These are phyloP conservation scores for Trachelus stipa DNA, from an alignment of 2,888 invertebrate genomes.

Conservation along the genomic window DNA sequence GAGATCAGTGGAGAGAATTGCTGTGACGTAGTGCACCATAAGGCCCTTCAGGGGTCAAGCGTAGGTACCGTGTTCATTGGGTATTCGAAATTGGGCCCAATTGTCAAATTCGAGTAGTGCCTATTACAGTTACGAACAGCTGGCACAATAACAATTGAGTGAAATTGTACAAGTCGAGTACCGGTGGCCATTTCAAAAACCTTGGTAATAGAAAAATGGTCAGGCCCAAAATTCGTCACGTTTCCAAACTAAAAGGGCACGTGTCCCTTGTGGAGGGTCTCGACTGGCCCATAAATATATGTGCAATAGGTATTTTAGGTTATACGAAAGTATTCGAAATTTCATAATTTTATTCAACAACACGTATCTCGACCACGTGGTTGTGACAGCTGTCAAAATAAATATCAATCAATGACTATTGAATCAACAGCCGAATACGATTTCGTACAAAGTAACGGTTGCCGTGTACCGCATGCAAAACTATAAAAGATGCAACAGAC, in stretches of 20 bases:
- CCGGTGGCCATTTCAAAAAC: not conserved
- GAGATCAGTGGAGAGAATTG: not conserved
- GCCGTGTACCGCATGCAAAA: not conserved
- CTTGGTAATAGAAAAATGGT: not conserved
- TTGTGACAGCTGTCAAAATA: not conserved
- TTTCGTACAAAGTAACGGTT: not conserved
- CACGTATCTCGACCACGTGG: not conserved
- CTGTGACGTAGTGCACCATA: not conserved
- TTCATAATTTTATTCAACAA: not conserved
- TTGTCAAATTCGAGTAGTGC: not conserved
- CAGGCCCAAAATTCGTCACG: not conserved
- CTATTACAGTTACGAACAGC: not conserved
- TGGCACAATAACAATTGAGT: not conserved
- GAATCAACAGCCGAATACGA: not conserved
- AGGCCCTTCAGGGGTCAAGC: not conserved
- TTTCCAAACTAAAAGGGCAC: conserved; percentile 21
- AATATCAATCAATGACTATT: not conserved
- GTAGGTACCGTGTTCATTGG: not conserved
- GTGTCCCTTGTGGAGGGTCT: conserved; percentile 17
- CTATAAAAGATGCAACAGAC: not conserved
- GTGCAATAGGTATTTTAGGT: not conserved
- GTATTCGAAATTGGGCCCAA: not conserved
- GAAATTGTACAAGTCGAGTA: not conserved
- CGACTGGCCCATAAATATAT: conserved; percentile 11
- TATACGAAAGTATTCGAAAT: not conserved